Percentiles rank a stretch among this genome's conserved stretches.
These are phyloP conservation scores for Pelochelys cantorii DNA, from an alignment of 2,797 vertebrate species.

Conservation along the genomic window DNA sequence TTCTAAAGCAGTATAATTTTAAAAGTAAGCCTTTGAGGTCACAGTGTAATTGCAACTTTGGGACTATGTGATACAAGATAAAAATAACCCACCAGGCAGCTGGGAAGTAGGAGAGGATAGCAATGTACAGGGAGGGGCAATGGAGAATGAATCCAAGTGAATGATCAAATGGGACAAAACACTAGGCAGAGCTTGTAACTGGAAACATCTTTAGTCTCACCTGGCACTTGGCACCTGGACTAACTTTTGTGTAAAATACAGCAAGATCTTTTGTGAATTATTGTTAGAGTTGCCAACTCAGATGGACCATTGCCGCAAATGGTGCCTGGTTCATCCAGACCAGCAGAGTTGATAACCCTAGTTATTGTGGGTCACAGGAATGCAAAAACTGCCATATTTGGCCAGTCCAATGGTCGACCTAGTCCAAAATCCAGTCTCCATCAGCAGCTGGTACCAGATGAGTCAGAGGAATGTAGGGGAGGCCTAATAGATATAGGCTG, in stretches of 20 bases:
- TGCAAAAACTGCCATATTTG: not conserved
- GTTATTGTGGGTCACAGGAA: not conserved
- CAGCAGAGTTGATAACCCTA: too few species aligned
- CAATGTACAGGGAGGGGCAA: slow-evolving; percentile 58
- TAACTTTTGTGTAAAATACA: slow-evolving; percentile 17
- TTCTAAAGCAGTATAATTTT: slow-evolving; percentile 84
- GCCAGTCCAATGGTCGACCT: not conserved
- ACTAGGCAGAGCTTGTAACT: not conserved
- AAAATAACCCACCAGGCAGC: slow-evolving; percentile 81
- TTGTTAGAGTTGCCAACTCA: too few species aligned
- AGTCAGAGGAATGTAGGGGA: not conserved
- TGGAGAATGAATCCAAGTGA: slow-evolving; percentile 23
- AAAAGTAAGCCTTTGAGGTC: slow-evolving; percentile 84
- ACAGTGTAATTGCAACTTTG: slow-evolving; percentile 83
- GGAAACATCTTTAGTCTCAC: not conserved
- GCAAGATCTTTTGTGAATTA: not conserved
- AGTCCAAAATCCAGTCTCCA: not conserved
- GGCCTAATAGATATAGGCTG: not conserved
- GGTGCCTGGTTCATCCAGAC: too few species aligned
- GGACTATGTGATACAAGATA: slow-evolving; percentile 77
- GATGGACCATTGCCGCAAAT: too few species aligned
- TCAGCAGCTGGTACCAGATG: not conserved
- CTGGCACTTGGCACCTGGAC: slow-evolving; percentile 19
- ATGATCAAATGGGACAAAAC: slow-evolving; percentile 41
- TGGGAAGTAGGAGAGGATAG: slow-evolving; percentile 73